Conservation (phyloP, 2,797 vertebrate genomes). For the Vespertilio murinus region DNA sequence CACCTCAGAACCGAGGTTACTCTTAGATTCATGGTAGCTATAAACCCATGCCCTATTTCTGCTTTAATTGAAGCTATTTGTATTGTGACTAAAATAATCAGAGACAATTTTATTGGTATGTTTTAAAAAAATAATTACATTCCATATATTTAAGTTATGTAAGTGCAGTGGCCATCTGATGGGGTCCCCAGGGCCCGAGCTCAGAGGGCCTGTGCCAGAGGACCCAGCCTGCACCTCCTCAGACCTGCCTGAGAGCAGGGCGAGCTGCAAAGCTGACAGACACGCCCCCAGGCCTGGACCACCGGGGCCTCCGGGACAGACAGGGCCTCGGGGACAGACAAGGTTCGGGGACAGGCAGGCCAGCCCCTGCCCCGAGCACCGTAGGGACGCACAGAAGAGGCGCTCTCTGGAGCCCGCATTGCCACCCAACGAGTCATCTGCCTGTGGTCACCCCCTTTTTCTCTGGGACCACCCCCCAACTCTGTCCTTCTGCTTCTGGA, state of each 20-base stretch:
- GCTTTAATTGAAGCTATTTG: constrained; percentile 80
- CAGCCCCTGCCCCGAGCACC: not conserved
- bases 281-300: not conserved
- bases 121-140: constrained; percentile 71
- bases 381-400: not conserved
- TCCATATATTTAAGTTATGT: constrained; percentile 70
- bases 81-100: constrained; percentile 80
- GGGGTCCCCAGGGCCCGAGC: not conserved
- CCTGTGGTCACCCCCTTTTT: not conserved
- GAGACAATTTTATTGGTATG: constrained; percentile 79
- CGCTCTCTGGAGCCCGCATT: not conserved
- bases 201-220: not conserved
- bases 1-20: constrained; percentile 25
- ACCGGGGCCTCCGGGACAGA: not conserved
- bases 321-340: not conserved
- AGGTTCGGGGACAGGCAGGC: not conserved
- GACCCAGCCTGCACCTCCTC: not conserved
- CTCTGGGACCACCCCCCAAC: not conserved
- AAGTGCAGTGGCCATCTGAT: not conserved
- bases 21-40: constrained; percentile 69
- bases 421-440: not conserved
- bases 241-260: not conserved
- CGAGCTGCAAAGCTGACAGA: not conserved
- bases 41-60: constrained; percentile 73
- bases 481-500: not conserved